A percentile compares a stretch with the other conserved stretches of the same genome.
Conservation (phyloP, 2,888 invertebrate genomes). For the Chaetogeoica ovagalla region DNA sequence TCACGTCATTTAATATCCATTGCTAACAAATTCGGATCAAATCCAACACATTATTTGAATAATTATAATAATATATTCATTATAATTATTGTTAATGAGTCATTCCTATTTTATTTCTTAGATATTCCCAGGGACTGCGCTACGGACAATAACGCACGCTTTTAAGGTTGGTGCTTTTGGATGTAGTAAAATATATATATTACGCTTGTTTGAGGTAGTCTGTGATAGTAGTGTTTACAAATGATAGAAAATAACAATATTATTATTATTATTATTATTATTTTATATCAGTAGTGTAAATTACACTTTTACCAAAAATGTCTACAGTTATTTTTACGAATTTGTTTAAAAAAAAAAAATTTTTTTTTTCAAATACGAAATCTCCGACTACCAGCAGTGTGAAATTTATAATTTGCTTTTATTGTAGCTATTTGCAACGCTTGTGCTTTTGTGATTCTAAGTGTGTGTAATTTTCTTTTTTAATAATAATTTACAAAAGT, state of each 20-base stretch:
- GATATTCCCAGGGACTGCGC: slow-evolving; percentile 49
- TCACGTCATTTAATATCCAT: not conserved
- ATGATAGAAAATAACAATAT: not conserved
- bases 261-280: too few relatives aligned
- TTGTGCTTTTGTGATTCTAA: not conserved
- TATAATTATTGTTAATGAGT: slow-evolving; percentile 3
- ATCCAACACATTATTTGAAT: not conserved
- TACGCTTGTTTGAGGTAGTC: not conserved
- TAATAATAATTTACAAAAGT: too few relatives aligned
- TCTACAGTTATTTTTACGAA: too few relatives aligned
- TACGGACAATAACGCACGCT: slow-evolving; percentile 52
- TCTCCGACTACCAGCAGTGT: not conserved
- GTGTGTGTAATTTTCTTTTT: too few relatives aligned
- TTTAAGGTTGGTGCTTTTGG: slow-evolving; percentile 53
- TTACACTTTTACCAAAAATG: not conserved
- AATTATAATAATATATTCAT: not conserved
- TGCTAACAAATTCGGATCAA: slow-evolving; percentile 3
- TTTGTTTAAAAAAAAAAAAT: not conserved
- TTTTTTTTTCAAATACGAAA: not conserved
- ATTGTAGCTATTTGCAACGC: slow-evolving; percentile 3
- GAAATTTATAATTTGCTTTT: not conserved
- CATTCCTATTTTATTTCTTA: slow-evolving; percentile 37
- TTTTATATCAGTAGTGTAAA: not conserved
- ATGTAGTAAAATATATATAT: slow-evolving; percentile 16
- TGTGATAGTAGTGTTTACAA: not conserved